phyloP scores from a whole-genome alignment of 2,113 vertebrate species.

The Mesocricetus auratus region DNA sequence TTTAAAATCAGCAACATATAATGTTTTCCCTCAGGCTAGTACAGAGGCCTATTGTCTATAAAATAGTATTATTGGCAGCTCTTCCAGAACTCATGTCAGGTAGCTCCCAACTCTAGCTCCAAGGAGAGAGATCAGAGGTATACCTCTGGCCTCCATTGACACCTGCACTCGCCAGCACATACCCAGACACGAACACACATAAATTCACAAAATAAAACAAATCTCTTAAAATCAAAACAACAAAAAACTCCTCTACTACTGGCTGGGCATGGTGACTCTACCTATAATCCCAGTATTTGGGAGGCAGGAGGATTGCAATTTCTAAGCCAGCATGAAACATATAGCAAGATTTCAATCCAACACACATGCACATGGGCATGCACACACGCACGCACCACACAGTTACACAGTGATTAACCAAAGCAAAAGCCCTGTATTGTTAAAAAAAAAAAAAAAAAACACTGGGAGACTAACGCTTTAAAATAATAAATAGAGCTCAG shows the following conservation, averaged over 20 bases:
- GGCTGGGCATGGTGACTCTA: not conserved
- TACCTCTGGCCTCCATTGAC: not conserved
- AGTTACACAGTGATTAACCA: not conserved
- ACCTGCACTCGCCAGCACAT: not conserved
- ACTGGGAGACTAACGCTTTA: not conserved
- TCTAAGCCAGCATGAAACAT: not conserved
- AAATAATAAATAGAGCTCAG: not conserved
- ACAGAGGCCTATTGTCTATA: not conserved
- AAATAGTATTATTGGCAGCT: no score
- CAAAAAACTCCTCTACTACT: not conserved
- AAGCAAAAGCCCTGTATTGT: not conserved
- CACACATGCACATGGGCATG: not conserved
- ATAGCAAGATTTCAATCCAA: not conserved
- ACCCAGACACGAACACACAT: not conserved
- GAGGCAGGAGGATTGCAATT: not conserved
- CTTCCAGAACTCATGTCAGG: not conserved
- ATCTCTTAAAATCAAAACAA: not conserved
- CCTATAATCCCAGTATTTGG: not conserved
- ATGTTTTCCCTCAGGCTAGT: not conserved
- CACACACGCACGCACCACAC: not conserved
- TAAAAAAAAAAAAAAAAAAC: not conserved
- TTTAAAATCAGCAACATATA: slow-evolving; percentile 26
- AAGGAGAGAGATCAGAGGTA: not conserved
- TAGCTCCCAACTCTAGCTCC: not conserved
- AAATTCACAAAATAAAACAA: not conserved